Evolutionary conservation across 2,888 invertebrate species (phyloP), one percentile per base, ranked within the genome.

Genomic region (Diaphora mendica): DNA sequence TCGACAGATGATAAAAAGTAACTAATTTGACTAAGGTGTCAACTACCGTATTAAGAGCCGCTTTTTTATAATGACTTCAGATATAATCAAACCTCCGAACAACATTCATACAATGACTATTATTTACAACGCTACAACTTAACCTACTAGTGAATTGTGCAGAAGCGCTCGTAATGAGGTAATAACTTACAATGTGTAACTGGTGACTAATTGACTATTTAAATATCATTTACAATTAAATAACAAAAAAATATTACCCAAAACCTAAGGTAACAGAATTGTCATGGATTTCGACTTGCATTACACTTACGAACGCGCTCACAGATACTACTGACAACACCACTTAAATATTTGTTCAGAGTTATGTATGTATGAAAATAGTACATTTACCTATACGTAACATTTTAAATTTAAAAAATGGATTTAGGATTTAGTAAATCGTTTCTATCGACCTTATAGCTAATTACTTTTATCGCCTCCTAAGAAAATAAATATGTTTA

Each of bases 181-280:
- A 95, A 94, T 94, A 94, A 93, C 93, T 94, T 94, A 94, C 91
- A 89, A 89, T 90, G 94, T 94, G 93, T 93, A 92, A 93, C 92
- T 95, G 94, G 95, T 95, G 95, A 95, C 95, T 94, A 94, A 91
- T 90, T 95, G 94, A 95, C 95, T 95, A 95, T 89, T 88, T 83
- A 85, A 80, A 78, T 86, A 88, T 88, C 83, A 85, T 84, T 86
- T 84, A 87, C 82, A 84, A 85, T 88, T 83, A 88, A 81, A 89
- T 85, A 90, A 88, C 86, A 89, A 86, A 89, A 89, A 88, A 35
- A 89, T 84, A 89, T 89, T 88, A 88, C 89, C 91, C 89, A 88
- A 91, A 91, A 87, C 90, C 87, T 89, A 90, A 93, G 93, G 93
- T 94, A 94, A 94, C 93, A 92, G 90, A 90, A 89, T 88, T 94